These are phyloP conservation scores for Pitta sordida DNA, from an alignment of 2,113 vertebrate species.

Conservation along the genomic window DNA sequence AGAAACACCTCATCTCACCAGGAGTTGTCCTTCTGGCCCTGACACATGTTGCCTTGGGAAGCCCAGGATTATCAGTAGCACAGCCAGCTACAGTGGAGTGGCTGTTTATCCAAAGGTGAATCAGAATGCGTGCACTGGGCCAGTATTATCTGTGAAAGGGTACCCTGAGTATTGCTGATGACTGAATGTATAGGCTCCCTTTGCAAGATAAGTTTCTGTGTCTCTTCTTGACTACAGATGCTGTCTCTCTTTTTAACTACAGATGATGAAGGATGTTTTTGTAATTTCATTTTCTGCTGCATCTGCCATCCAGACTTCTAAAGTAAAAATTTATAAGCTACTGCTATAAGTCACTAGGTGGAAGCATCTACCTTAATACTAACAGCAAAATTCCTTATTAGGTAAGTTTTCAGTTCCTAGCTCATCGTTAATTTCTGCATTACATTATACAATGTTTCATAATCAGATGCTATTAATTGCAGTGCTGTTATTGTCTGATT, in stretches of 20 bases:
- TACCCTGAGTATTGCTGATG: not conserved
- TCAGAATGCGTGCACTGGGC: not conserved
- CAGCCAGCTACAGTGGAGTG: not conserved
- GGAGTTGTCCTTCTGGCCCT: not conserved
- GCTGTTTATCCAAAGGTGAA: not conserved
- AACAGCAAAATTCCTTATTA: not conserved
- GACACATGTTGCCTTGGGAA: not conserved
- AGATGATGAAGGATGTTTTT: slow-evolving; percentile 4
- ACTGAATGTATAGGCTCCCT: not conserved
- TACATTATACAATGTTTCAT: not conserved
- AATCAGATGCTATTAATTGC: not conserved
- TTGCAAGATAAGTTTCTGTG: not conserved
- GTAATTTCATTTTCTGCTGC: not conserved
- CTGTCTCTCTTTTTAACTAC: not conserved
- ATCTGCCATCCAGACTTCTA: not conserved
- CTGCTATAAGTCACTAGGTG: slow-evolving; percentile 26
- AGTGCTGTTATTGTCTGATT: not conserved
- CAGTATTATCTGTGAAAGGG: not conserved
- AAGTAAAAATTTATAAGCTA: slow-evolving; percentile 22
- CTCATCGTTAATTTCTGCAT: slow-evolving; percentile 21
- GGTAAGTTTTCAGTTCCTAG: not conserved
- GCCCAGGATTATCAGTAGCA: not conserved
- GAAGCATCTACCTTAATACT: slow-evolving; percentile 51
- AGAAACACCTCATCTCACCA: not conserved
- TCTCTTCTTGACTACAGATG: not conserved